Evolutionary conservation across 2,797 vertebrate species (phyloP), one percentile per base, ranked within the genome.

Genomic region (Lepus townsendii): DNA sequence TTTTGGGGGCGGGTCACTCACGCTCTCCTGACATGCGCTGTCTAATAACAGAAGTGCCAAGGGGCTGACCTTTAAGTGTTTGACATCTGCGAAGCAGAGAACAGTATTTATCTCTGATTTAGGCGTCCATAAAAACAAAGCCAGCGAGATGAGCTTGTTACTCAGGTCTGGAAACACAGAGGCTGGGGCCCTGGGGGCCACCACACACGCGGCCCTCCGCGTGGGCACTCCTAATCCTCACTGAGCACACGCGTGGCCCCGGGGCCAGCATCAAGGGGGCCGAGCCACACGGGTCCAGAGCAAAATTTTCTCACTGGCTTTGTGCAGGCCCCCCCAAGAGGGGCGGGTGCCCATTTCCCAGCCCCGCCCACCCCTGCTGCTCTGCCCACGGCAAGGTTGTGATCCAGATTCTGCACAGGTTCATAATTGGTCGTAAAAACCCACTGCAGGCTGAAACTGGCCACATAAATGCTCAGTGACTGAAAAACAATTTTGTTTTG

Each of bases 381-480:
- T 3, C 8, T 8, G 35, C 66, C 94, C 54, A 83, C 13, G 75
- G 93, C 93, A 94, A 77, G 75, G 85, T 95, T 83, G 93, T 2
- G 69, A 97, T 2, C 83, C 93, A 96, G 97, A 93, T 95, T 93
- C 93, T 77, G 47, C 83, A 69, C 60, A 79, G 97, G 96, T 97
- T 97, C 95, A 84, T 97, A 97, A 96, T 96, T 96, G 91, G 52
- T 83, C 93, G 62, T 98, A 96, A 97, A 97, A 97, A 90, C 82
- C 93, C 94, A 91, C 95, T 97, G 96, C 65, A 75, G 71, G 91
- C 72, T 97, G 83, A 97, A 96, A 95, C 54, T 83, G 75, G 96
- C 95, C 96, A 72, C 27, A 90, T 8, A 3, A 50, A 93, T 1
- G 57, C 87, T 68, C 94, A 90, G 88, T 35, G 84, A 92, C 60